A percentile compares a stretch with the other conserved stretches of the same genome.
phyloP scores from a whole-genome alignment of 1,140 invertebrate genomes.

The Drosophila ercepeae region DNA sequence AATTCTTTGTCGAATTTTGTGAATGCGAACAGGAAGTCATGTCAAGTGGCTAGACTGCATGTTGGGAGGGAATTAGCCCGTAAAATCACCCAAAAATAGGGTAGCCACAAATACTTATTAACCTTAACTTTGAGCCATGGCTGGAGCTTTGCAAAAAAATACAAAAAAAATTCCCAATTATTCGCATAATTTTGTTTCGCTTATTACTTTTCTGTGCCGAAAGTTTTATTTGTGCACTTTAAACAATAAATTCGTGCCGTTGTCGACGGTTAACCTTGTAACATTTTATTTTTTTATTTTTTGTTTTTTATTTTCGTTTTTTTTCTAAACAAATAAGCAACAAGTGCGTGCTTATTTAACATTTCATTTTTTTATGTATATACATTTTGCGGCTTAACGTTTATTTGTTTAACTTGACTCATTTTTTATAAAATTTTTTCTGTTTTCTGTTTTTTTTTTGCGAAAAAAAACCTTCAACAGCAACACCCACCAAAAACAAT shows the following conservation, averaged over 20 bases:
- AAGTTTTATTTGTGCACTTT: conserved; percentile 44
- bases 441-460: conserved; percentile 8
- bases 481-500: conserved; percentile 40
- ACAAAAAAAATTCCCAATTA: conserved; percentile 28
- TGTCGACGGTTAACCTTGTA: conserved; percentile 40
- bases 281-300: conserved; percentile 44
- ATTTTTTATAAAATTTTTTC: conserved; percentile 16
- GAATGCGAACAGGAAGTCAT: conserved; percentile 15
- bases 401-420: conserved; percentile 48
- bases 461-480: conserved; percentile 38
- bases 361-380: conserved; percentile 37
- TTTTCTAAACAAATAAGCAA: conserved; percentile 43
- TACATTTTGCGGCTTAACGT: conserved; percentile 39
- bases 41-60: conserved; percentile 8
- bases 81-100: not conserved
- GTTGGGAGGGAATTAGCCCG: not conserved
- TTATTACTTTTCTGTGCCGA: conserved; percentile 50
- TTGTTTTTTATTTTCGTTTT: too few relatives aligned
- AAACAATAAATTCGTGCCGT: conserved; percentile 50
- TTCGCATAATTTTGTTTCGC: conserved; percentile 43
- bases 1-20: conserved; percentile 10
- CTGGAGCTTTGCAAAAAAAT: not conserved
- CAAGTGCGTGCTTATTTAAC: conserved; percentile 47
- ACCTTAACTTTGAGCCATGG: conserved; percentile 1
- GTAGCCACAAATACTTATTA: not conserved